Percentiles rank a stretch among this genome's conserved stretches.
Evolutionary conservation across 2,888 invertebrate species (phyloP).

Genomic region (Carcina quercana): DNA sequence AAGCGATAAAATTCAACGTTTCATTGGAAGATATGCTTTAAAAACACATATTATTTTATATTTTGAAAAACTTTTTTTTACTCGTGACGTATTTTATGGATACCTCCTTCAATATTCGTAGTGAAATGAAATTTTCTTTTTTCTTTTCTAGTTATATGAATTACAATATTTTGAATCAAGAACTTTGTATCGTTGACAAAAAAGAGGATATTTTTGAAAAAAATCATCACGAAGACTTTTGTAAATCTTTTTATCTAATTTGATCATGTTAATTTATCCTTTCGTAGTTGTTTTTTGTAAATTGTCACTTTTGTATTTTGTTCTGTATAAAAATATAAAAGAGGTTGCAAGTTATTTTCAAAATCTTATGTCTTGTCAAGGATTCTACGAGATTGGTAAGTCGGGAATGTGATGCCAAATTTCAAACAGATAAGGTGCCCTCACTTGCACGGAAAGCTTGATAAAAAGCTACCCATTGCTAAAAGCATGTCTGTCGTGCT

Average conservation of each 20-base stretch:
- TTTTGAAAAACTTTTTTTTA: no score
- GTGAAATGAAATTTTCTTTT: no score
- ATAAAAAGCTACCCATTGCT: slow-evolving; percentile 1
- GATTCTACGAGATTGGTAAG: slow-evolving; percentile 70
- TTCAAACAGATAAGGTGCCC: slow-evolving; percentile 10
- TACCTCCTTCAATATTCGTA: no score
- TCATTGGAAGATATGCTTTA: no score
- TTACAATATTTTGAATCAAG: no score
- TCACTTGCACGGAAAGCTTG: slow-evolving; percentile 8
- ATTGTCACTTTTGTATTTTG: slow-evolving; percentile 20
- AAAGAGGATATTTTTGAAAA: neutral
- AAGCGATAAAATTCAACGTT: no score
- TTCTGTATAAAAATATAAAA: slow-evolving; percentile 18
- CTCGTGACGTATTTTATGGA: no score
- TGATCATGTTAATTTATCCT: slow-evolving; percentile 18
- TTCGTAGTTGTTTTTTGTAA: slow-evolving; percentile 12
- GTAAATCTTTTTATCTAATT: no score
- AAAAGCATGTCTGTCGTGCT: slow-evolving; percentile 21
- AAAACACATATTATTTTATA: no score
- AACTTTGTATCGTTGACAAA: neutral
- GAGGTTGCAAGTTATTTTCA: slow-evolving; percentile 8
- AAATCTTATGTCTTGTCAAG: slow-evolving; percentile 51
- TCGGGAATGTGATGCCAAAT: slow-evolving; percentile 21
- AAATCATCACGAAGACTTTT: no score
- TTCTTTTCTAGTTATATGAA: no score